These are phyloP conservation scores for Lepidonotus clava DNA, from an alignment of 2,888 invertebrate genomes.

Conservation along the genomic window DNA sequence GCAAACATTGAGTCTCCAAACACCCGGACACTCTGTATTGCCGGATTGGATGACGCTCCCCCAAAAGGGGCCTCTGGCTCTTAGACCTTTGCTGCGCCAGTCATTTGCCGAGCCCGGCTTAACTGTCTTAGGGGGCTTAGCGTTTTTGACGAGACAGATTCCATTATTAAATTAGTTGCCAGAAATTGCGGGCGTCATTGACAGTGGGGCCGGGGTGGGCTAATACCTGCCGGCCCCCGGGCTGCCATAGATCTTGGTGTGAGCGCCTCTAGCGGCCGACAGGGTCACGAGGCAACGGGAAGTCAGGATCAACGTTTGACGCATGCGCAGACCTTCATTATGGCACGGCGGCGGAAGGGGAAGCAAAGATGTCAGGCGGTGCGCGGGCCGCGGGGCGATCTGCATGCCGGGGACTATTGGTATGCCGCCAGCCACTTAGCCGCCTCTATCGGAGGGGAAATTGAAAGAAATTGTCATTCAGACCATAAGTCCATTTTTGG, in stretches of 20 bases:
- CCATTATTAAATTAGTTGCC: conserved; percentile 54
- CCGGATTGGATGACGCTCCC: neutral
- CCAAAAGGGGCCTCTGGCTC: conserved; percentile 44
- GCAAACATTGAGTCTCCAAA: no score
- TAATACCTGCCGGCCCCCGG: conserved; percentile 42
- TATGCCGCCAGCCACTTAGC: conserved; percentile 42
- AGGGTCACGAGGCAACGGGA: conserved; percentile 42
- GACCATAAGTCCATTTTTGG: conserved; percentile 52
- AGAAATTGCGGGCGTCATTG: conserved; percentile 52
- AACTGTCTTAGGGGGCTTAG: conserved; percentile 53
- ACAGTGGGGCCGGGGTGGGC: conserved; percentile 12
- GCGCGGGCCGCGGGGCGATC: neutral
- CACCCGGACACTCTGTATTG: no score
- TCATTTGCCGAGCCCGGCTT: conserved; percentile 48
- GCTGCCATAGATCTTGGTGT: conserved; percentile 47
- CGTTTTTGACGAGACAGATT: conserved; percentile 53
- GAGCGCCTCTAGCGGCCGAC: neutral
- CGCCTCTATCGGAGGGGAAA: conserved; percentile 26
- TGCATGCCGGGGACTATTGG: neutral
- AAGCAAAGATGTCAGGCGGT: conserved; percentile 51
- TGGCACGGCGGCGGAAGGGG: conserved; percentile 37
- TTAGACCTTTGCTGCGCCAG: conserved; percentile 53
- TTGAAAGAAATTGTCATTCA: conserved; percentile 52
- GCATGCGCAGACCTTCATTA: conserved; percentile 42
- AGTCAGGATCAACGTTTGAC: conserved; percentile 53